Evolutionary conservation across 2,888 invertebrate species (phyloP), one percentile per base, ranked within the genome.

Genomic region (Hydraecia micacea): DNA sequence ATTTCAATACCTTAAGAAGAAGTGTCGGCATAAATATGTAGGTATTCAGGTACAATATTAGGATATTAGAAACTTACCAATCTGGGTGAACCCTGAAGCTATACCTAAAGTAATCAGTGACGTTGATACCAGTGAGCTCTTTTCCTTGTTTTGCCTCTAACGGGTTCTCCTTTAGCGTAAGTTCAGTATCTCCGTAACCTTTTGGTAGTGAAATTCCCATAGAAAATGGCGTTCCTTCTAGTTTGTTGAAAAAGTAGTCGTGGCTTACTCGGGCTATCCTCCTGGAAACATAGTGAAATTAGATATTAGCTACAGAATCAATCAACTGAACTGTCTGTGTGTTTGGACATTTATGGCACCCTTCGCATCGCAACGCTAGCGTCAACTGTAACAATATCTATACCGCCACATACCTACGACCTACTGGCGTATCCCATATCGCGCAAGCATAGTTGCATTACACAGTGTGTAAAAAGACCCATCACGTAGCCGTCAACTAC

Each of bases 221-320:
- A 0, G 98, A 98, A 93, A 99, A 99, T 0, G 99, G 99, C 0
- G 99, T 99, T 66, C 98, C 98, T n/a, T 97, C 97, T 66, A 99
- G 94, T 60, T 98, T 98, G 21, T 98, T 98, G 93, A 97, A 99
- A 95, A 98, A 99, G 93, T 99, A 99, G 93, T 99, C 98, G 91
- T 98, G 98, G 84, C 97, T 97, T 89, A 98, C 98, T 86, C 98
- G 97, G 2, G 98, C 98, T 69, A 99, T 98, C 73, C 99, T 92
- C 94, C 97, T 97, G 93, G 18, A 87, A 79, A 73, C 21, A 73
- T 62, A n/a, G 8, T 42, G 28, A n/a, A 49, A 32, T n/a, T 32
- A 25, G 6, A 49, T 28, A 46, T 76, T 6, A 77, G 46, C 15
- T 79, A n/a, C 28, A 36, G 6, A 63, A 42, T 55, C 18, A 28